A percentile compares a stretch with the other conserved stretches of the same genome.
phyloP scores from a whole-genome alignment of 2,888 invertebrate species.

The Thymelicus sylvestris region DNA sequence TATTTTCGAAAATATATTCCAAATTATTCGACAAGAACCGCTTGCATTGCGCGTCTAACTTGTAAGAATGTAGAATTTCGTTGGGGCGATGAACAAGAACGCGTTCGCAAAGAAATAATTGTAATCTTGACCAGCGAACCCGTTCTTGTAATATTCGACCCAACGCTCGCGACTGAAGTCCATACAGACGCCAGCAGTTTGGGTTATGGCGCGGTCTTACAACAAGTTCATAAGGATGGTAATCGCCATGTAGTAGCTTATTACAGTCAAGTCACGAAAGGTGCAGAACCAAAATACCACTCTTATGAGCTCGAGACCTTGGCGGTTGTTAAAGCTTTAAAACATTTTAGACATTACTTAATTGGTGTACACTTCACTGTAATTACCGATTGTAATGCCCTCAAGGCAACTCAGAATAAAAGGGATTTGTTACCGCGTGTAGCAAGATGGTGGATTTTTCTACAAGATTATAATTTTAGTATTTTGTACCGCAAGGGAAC shows the following conservation, averaged over 20 bases:
- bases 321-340: not conserved
- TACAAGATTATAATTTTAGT: slow-evolving; percentile 12
- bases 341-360: not conserved
- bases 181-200: slow-evolving; percentile 41
- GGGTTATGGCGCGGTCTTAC: slow-evolving; percentile 41
- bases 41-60: slow-evolving; percentile 32
- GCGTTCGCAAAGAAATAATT: not conserved
- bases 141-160: slow-evolving; percentile 36
- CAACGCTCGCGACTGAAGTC: slow-evolving; percentile 37
- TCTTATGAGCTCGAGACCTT: slow-evolving; percentile 5
- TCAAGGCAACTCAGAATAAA: not conserved
- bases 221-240: slow-evolving; percentile 36
- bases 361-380: not conserved
- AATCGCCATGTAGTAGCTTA: slow-evolving; percentile 40
- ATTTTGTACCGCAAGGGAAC: slow-evolving; percentile 10
- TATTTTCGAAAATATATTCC: slow-evolving; percentile 33
- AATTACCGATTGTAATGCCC: not conserved
- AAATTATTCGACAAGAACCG: slow-evolving; percentile 35
- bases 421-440: not conserved
- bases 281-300: slow-evolving; percentile 33
- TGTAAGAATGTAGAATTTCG: not conserved
- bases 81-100: not conserved
- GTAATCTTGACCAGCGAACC: not conserved
- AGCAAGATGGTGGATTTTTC: slow-evolving; percentile 8
- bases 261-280: slow-evolving; percentile 38